Evolutionary conservation across 2,797 vertebrate genomes (phyloP), one percentile per base, ranked within the genome.

Genomic region (Myripristis murdjan): DNA sequence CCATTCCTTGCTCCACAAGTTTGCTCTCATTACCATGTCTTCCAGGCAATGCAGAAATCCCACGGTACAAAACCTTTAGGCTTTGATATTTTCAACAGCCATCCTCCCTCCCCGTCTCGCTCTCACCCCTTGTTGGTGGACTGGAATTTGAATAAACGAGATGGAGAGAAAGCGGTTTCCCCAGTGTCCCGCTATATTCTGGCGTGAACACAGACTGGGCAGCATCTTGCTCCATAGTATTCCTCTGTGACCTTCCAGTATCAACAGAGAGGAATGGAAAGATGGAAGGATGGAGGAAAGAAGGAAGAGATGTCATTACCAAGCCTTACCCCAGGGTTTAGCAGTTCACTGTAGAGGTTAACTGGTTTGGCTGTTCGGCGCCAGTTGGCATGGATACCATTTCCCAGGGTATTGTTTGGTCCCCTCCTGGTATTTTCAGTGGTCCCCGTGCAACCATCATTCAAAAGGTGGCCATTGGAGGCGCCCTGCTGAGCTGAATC

Each of bases 351-450:
- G 82, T 75, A 7, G 65, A 91, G 90, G 93, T 93, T 93, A 93
- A 92, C 93, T 86, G 90, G 83, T 89, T 90, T 76, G 73, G 85
- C 86, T 88, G 88, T 86, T 87, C 58, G 52, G 69, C 11, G 80
- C 80, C 85, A 86, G 87, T 94, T 91, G 92, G 89, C 92, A 93
- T 92, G 86, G 86, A 82, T 91, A 91, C 92, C 73, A 76, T 91
- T 87, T 93, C 91, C 87, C 88, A 48, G 70, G 88, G 74, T 87
- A 83, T 52, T 67, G 75, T 75, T 84, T 81, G 23, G 61, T 64
- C 72, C 75, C 60, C 70, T 84, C 59, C 76, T 84, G 26, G 22
- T 84, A 52, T 82, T 85, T 75, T 82, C 70, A 63, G 37, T 57
- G 23, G 73, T 76, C 60, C 73, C 65, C 54, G 28, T 63, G 55